A percentile compares a stretch with the other conserved stretches of the same genome.
Conservation (phyloP, 2,113 vertebrate genomes). For the Coryphaenoides rupestris region DNA sequence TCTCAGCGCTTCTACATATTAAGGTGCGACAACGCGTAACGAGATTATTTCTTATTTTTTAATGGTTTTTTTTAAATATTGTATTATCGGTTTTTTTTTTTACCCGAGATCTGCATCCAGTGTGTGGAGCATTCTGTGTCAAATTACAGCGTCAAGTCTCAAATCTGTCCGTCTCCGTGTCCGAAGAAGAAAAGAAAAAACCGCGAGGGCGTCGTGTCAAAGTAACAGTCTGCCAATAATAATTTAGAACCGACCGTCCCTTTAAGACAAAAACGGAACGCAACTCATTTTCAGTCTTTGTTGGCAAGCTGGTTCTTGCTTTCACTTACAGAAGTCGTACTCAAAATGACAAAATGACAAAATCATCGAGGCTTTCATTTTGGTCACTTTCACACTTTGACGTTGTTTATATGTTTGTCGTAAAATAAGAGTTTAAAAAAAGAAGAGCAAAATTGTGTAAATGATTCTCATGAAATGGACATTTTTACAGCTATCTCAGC, state of each 20-base stretch:
- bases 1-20: not conserved
- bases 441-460: conserved; percentile 75
- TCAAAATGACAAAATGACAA: conserved; percentile 2
- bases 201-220: not conserved
- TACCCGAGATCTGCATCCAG: conserved; percentile 8
- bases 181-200: not conserved
- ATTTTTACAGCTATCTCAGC: conserved; percentile 82
- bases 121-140: conserved; percentile 3
- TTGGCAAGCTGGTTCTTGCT: conserved; percentile 98
- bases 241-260: conserved; percentile 23
- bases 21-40: not conserved
- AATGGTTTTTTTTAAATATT: no score
- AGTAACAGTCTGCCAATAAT: not conserved
- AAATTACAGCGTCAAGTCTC: not conserved
- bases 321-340: conserved; percentile 61
- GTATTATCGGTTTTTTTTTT: not conserved
- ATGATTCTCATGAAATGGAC: conserved; percentile 89
- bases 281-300: conserved; percentile 31
- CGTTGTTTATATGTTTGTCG: conserved; percentile 79
- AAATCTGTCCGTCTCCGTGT: not conserved
- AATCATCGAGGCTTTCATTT: conserved; percentile 45
- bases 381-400: conserved; percentile 40
- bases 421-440: conserved; percentile 67
- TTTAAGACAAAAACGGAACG: conserved; percentile 12
- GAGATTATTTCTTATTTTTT: no score